A percentile compares a stretch with the other conserved stretches of the same genome.
Evolutionary conservation across 2,113 vertebrate genomes (phyloP).

Genomic region (Callocephalon fimbriatum): DNA sequence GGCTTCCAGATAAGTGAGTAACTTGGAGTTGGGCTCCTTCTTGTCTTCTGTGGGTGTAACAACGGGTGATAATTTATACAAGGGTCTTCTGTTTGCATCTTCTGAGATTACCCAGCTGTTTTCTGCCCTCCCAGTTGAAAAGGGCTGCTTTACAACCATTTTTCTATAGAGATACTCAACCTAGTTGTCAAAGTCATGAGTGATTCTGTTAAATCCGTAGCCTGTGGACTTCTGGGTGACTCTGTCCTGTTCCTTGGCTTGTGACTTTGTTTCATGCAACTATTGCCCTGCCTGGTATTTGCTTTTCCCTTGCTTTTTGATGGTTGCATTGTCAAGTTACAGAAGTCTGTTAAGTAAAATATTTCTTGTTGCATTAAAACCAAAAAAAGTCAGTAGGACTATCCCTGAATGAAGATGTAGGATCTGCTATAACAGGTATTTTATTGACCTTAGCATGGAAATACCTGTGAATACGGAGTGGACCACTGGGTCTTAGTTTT

Average conservation of each 20-base stretch:
- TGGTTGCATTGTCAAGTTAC: fast-evolving
- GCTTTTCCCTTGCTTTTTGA: neutral
- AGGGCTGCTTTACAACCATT: neutral
- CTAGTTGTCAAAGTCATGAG: neutral
- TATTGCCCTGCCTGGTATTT: neutral
- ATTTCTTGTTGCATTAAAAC: neutral
- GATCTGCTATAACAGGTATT: neutral
- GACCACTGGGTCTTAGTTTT: neutral
- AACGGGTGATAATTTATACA: neutral
- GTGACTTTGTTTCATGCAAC: neutral
- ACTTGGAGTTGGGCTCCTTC: neutral
- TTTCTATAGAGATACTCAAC: neutral
- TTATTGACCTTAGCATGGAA: neutral
- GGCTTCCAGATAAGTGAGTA: neutral
- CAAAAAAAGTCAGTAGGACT: neutral
- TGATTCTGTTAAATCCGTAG: neutral
- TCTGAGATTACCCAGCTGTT: neutral
- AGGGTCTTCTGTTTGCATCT: neutral
- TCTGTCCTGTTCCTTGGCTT: neutral
- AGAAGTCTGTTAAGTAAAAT: neutral
- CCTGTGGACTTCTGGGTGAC: neutral
- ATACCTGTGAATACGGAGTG: neutral
- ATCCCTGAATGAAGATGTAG: neutral
- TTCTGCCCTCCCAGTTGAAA: neutral
- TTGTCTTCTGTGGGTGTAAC: neutral